phyloP scores from a whole-genome alignment of 92 coral and sea anemone genomes.

The Actinernus sp. region DNA sequence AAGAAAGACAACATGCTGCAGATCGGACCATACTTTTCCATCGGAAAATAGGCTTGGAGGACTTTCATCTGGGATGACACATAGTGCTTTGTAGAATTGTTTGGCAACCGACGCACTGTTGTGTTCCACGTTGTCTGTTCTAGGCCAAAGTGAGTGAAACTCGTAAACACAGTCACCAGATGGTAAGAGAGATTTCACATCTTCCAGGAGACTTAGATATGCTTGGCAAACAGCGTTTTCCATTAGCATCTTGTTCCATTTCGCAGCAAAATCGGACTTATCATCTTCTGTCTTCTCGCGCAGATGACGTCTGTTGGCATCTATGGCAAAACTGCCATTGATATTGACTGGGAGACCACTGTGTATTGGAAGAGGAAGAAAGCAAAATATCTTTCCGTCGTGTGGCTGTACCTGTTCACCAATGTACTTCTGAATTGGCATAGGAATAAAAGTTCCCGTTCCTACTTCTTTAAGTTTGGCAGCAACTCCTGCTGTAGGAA shows the following conservation, averaged over 20 bases:
- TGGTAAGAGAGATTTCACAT: conserved; percentile 15
- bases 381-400: conserved; percentile 74
- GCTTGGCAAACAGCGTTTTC: conserved; percentile 46
- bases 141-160: conserved; percentile 70
- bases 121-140: not conserved
- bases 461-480: conserved; percentile 3
- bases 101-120: conserved; percentile 3
- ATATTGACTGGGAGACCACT: conserved; percentile 85
- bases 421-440: conserved; percentile 9
- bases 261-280: conserved; percentile 53
- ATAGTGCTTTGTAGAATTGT: not conserved
- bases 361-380: conserved; percentile 77
- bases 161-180: not conserved
- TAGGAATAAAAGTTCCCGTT: conserved; percentile 7
- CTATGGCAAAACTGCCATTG: conserved; percentile 82
- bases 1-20: conserved; percentile 43
- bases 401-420: not conserved
- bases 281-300: conserved; percentile 73
- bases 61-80: not conserved
- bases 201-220: conserved; percentile 59
- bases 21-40: conserved; percentile 43
- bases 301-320: conserved; percentile 74
- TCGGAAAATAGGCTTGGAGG: conserved; percentile 38
- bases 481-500: conserved; percentile 91
- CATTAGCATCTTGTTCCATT: conserved; percentile 69